phyloP scores from a whole-genome alignment of 2,797 vertebrate species.

The Avahi laniger region DNA sequence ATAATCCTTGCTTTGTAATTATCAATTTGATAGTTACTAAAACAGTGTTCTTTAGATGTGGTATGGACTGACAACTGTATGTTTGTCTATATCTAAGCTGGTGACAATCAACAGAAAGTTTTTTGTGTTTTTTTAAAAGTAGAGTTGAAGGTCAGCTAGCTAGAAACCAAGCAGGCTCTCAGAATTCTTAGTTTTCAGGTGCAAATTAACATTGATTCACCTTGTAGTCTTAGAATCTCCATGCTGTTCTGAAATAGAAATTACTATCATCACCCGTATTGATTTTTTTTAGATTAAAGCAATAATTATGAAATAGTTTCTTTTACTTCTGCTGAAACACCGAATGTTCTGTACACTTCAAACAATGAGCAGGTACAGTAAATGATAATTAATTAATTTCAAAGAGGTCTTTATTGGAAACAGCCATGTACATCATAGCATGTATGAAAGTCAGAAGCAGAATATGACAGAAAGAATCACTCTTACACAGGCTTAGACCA shows the following conservation, averaged over 20 bases:
- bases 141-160: background rate
- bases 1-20: background rate
- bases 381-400: background rate
- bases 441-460: background rate
- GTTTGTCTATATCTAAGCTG: background rate
- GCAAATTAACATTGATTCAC: constrained; percentile 26
- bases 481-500: background rate
- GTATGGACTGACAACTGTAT: background rate
- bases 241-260: constrained; percentile 7
- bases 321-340: background rate
- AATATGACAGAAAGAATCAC: background rate
- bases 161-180: background rate
- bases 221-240: background rate
- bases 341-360: background rate
- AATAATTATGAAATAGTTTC: background rate
- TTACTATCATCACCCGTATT: background rate
- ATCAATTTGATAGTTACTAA: background rate
- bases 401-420: background rate
- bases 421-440: background rate
- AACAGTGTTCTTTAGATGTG: background rate
- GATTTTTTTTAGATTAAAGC: constrained; percentile 23
- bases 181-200: constrained; percentile 1
- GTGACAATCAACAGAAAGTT: background rate
- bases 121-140: background rate
- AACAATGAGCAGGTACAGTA: background rate